Percentiles rank a stretch among this genome's conserved stretches.
These are phyloP conservation scores for Parochlus steinenii DNA, from an alignment of 2,888 invertebrate genomes.

Conservation along the genomic window DNA sequence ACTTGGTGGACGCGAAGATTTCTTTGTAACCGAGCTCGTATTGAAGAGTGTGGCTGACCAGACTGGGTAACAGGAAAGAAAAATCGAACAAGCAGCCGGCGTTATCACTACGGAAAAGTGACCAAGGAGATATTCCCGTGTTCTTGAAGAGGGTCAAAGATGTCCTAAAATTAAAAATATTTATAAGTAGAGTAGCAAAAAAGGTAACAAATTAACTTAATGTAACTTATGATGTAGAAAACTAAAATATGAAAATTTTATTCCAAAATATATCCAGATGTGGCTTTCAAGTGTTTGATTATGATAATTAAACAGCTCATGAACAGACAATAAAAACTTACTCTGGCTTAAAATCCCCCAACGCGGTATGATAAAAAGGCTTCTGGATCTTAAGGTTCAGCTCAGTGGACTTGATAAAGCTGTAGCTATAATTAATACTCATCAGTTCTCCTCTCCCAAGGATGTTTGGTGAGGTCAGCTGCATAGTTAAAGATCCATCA, in stretches of 20 bases:
- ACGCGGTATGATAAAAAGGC: slow-evolving; percentile 56
- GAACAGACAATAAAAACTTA: slow-evolving; percentile 29
- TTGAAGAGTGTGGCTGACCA: slow-evolving; percentile 59
- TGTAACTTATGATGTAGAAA: no score
- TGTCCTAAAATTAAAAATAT: slow-evolving; percentile 34
- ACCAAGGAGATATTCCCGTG: slow-evolving; percentile 60
- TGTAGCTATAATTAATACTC: slow-evolving; percentile 69
- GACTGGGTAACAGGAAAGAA: slow-evolving; percentile 45
- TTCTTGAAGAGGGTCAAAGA: slow-evolving; percentile 59
- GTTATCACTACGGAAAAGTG: slow-evolving; percentile 65
- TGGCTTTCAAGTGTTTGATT: no score
- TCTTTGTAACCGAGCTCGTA: slow-evolving; percentile 80
- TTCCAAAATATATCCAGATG: no score
- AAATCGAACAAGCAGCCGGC: slow-evolving; percentile 64
- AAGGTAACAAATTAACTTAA: no score
- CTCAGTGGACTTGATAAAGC: slow-evolving; percentile 65
- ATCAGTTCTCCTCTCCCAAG: slow-evolving; percentile 75
- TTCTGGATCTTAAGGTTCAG: slow-evolving; percentile 66
- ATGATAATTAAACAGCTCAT: slow-evolving; percentile 1
- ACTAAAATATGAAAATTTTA: no score
- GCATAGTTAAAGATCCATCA: slow-evolving; percentile 57
- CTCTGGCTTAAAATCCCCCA: slow-evolving; percentile 39
- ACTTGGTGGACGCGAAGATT: slow-evolving; percentile 51
- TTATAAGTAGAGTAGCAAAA: neutral
- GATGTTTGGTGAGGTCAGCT: slow-evolving; percentile 64